These are phyloP conservation scores for Pogoniulus pusillus DNA, from an alignment of 2,797 vertebrate genomes.

Conservation along the genomic window DNA sequence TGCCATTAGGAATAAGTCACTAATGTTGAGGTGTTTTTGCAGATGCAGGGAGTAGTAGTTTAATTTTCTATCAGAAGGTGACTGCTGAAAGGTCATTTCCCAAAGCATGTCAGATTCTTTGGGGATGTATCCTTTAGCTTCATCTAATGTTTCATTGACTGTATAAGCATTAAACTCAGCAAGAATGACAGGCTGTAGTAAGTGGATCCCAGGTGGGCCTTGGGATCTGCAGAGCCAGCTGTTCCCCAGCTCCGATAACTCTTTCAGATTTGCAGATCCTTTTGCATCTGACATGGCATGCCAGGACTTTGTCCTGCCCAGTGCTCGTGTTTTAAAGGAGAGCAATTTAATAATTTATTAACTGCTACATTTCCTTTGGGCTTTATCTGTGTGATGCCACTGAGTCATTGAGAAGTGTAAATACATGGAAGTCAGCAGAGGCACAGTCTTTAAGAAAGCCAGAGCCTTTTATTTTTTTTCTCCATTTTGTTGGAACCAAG, in stretches of 20 bases:
- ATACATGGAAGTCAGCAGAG: slow-evolving; percentile 54
- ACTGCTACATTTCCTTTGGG: slow-evolving; percentile 69
- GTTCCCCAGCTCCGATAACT: slow-evolving; percentile 64
- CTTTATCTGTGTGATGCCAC: slow-evolving; percentile 63
- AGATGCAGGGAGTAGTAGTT: not conserved
- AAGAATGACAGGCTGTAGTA: slow-evolving; percentile 60
- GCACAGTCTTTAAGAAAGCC: slow-evolving; percentile 9
- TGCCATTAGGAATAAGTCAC: slow-evolving; percentile 7
- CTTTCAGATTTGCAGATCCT: slow-evolving; percentile 68
- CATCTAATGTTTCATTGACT: slow-evolving; percentile 70
- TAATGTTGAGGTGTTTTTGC: slow-evolving; percentile 25
- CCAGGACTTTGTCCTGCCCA: slow-evolving; percentile 67
- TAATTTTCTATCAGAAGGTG: slow-evolving; percentile 22
- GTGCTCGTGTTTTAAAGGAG: slow-evolving; percentile 59
- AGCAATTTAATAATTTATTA: slow-evolving; percentile 74
- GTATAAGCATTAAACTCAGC: slow-evolving; percentile 58
- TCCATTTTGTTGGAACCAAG: not conserved
- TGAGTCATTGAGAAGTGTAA: slow-evolving; percentile 54
- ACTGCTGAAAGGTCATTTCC: slow-evolving; percentile 64
- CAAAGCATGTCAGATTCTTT: slow-evolving; percentile 38
- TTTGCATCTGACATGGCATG: slow-evolving; percentile 66
- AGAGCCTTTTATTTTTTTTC: not conserved
- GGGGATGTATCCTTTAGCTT: slow-evolving; percentile 61
- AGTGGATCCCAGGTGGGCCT: slow-evolving; percentile 71
- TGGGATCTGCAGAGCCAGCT: slow-evolving; percentile 71